These are phyloP conservation scores for Epistrophe grossulariae DNA, from an alignment of 2,888 invertebrate species.

Conservation along the genomic window DNA sequence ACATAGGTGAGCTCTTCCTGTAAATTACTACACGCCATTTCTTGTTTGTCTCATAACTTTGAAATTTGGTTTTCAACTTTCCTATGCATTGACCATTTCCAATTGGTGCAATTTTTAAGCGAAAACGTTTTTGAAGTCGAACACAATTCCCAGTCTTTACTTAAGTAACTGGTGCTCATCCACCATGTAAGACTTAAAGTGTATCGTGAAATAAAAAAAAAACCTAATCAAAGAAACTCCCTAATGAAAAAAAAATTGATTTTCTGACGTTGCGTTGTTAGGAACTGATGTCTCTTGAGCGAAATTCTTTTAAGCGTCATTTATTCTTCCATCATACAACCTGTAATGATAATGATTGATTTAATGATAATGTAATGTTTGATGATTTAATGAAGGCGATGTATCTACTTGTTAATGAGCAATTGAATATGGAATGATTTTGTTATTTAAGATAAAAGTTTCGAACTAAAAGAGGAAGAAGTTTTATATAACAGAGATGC, in stretches of 20 bases:
- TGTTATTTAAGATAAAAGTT: slow-evolving; percentile 29
- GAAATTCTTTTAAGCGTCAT: slow-evolving; percentile 17
- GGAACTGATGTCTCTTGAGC: slow-evolving; percentile 1
- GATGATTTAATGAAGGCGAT: not conserved
- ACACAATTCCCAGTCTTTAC: too few relatives aligned
- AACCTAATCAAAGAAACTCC: not conserved
- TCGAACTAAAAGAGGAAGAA: slow-evolving; percentile 15
- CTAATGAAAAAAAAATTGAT: not conserved
- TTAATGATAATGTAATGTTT: slow-evolving; percentile 21
- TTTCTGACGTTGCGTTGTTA: not conserved
- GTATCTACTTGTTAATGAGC: not conserved
- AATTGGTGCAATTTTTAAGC: too few relatives aligned
- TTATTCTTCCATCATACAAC: slow-evolving; percentile 6
- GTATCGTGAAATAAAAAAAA: not conserved
- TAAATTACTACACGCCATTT: too few relatives aligned
- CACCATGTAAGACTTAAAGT: not conserved
- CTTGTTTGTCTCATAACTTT: too few relatives aligned
- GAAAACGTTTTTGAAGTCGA: too few relatives aligned
- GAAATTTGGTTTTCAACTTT: too few relatives aligned
- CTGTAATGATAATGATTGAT: not conserved
- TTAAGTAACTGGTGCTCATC: not conserved
- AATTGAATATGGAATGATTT: slow-evolving; percentile 52
- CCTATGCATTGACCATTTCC: too few relatives aligned
- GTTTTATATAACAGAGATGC: slow-evolving; percentile 41
- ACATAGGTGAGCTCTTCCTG: too few relatives aligned